These are phyloP conservation scores for Phallusia fumigata DNA, from an alignment of 23 tunicate species.

Conservation along the genomic window DNA sequence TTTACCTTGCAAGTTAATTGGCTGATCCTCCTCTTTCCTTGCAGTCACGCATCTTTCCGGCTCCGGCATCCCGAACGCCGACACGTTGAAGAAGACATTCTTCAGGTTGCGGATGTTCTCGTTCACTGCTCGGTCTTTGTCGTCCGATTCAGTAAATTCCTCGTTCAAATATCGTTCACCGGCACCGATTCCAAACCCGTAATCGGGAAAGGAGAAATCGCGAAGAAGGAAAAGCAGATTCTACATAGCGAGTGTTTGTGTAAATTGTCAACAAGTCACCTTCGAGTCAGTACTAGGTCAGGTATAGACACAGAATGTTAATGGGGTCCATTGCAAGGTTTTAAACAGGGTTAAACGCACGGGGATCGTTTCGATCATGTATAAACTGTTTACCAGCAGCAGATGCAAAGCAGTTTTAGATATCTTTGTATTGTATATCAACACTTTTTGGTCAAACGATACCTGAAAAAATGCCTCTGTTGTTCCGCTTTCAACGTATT, in stretches of 20 bases:
- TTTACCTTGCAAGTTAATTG: conserved; percentile 4
- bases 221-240: not conserved
- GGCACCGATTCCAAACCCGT: not conserved
- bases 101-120: not conserved
- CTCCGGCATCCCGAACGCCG: conserved; percentile 2
- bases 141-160: not conserved
- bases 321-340: no score
- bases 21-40: not conserved
- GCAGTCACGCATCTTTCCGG: not conserved
- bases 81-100: not conserved
- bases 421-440: no score
- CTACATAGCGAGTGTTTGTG: not conserved
- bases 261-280: no score
- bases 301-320: no score
- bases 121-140: not conserved
- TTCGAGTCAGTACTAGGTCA: no score
- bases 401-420: no score
- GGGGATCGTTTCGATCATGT: no score
- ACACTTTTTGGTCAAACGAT: no score
- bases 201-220: not conserved
- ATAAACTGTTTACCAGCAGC: no score
- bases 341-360: no score
- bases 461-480: not conserved
- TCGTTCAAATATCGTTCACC: conserved; percentile 3
- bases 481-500: conserved; percentile 8